Conservation (phyloP, 2,888 invertebrate genomes). For the Caenorhabditis wallacei region DNA sequence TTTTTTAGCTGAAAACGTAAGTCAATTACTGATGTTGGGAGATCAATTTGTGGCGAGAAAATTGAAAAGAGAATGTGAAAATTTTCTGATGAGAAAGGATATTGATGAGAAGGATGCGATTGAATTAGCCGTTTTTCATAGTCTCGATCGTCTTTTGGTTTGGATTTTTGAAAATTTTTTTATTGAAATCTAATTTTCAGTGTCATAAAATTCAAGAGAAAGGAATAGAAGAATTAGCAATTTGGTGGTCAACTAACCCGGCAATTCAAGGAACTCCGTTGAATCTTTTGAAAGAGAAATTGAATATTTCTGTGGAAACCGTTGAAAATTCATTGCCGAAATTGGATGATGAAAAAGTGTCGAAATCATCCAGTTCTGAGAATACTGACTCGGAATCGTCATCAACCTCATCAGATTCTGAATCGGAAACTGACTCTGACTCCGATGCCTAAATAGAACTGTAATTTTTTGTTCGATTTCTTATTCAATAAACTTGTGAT, state of each 20-base stretch:
- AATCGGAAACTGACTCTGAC: background rate
- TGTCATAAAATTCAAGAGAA: slow-evolving; percentile 28
- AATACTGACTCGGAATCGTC: background rate
- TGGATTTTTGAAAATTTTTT: background rate
- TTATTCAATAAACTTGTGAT: too few species aligned
- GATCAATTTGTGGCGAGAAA: slow-evolving; percentile 43
- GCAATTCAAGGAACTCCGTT: background rate
- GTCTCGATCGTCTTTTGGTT: slow-evolving; percentile 34
- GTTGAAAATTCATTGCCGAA: too few species aligned
- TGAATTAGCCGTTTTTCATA: slow-evolving; percentile 29
- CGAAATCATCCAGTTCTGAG: too few species aligned
- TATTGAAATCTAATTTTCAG: slow-evolving; percentile 10
- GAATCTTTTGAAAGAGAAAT: background rate
- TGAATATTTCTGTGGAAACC: background rate
- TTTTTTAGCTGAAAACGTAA: slow-evolving; percentile 28
- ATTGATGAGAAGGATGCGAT: slow-evolving; percentile 17
- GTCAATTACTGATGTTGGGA: slow-evolving; percentile 24
- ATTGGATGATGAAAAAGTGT: too few species aligned
- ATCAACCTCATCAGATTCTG: background rate
- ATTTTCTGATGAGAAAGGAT: slow-evolving; percentile 31
- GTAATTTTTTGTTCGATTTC: too few species aligned
- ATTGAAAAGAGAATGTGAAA: slow-evolving; percentile 36
- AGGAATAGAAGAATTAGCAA: slow-evolving; percentile 2
- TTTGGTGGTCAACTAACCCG: background rate
- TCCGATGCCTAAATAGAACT: slow-evolving; percentile 5